Evolutionary conservation across 2,888 invertebrate species (phyloP), one percentile per base, ranked within the genome.

Genomic region (Atherix ibis): DNA sequence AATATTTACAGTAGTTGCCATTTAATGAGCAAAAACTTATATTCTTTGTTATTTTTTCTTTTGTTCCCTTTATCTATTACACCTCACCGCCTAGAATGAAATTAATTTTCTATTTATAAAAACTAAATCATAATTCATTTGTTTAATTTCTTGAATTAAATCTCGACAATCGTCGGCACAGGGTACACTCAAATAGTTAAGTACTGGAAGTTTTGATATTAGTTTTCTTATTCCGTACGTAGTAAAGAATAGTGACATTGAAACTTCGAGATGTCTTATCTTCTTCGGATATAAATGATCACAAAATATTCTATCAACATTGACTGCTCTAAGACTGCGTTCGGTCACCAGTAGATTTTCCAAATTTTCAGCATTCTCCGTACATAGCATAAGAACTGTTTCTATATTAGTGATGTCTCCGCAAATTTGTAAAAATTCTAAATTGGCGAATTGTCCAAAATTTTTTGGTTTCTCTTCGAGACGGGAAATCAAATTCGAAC

Each of bases 91-190:
- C n/a, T 36, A 31, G 34, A 37, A 40, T 28, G 40, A 36, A 28
- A 40, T 40, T 18, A 35, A 31, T 18, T 26, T 19, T 32, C 40
- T 40, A 37, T 42, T 42, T 14, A 42, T 37, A 36, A 40, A 42
- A 6, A 38, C 39, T 30, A 42, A 34, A 36, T 42, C 42, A 18
- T 42, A 42, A 27, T 42, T 42, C 28, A 37, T 35, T 2, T 37
- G 34, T 14, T 24, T 37, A 15, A 42, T 33, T 31, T 42, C 42
- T 24, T 32, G 31, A 25, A 38, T 25, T 24, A 42, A 16, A 18
- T 24, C 22, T 6, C 15, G 27, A 27, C 37, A 40, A 37, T 42
- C 40, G 30, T 40, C 39, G 8, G 30, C 31, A 30, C 42, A 42
- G 10, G 32, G 34, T 18, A 42, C 39, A 26, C 35, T 40, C 15